Evolutionary conservation across 2,888 invertebrate species (phyloP), one percentile per base, ranked within the genome.

Genomic region (Chrysina gloriosa): DNA sequence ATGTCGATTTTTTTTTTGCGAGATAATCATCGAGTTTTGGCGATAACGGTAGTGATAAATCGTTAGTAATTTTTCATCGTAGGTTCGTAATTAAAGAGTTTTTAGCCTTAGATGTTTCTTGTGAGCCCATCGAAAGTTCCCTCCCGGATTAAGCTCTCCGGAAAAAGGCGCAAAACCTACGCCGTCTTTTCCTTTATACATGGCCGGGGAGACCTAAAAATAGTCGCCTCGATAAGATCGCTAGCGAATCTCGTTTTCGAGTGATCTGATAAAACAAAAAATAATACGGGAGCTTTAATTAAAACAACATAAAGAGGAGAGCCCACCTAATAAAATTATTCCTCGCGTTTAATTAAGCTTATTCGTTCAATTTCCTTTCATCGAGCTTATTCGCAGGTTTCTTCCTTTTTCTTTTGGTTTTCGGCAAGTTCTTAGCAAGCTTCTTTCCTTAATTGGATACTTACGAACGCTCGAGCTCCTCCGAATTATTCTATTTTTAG

Each of bases 141-240:
- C n/a, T 27, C 48, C 48, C 48, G 48, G 48, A 50, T 50, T 50
- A 50, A 50, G 27, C 27, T 27, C 27, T 5, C 4, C 7, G n/a
- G n/a, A n/a, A n/a, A 25, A 50, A 50, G 48, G 48, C 25, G 27
- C 48, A 23, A 50, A 50, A 25, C n/a, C 25, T 50, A 9, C 27
- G 27, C 21, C n/a, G 25, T 27, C 11, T 27, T 27, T 27, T 5
- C 6, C 14, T 27, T 27, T 50, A 25, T 25, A 50, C 11, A 23
- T 23, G 6, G 48, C 48, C n/a, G 48, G 48, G 25, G 14, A 50
- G 25, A 27, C 27, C 48, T 50, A 50, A 50, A 50, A 50, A 50
- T 50, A 50, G 48, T 11, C 11, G n/a, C 27, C 27, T 25, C 27
- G 48, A 27, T 50, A 50, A 50, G 3, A 27, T 9, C 11, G 9